These are phyloP conservation scores for Abrostola tripartita DNA, from an alignment of 2,888 invertebrate species.

Conservation along the genomic window DNA sequence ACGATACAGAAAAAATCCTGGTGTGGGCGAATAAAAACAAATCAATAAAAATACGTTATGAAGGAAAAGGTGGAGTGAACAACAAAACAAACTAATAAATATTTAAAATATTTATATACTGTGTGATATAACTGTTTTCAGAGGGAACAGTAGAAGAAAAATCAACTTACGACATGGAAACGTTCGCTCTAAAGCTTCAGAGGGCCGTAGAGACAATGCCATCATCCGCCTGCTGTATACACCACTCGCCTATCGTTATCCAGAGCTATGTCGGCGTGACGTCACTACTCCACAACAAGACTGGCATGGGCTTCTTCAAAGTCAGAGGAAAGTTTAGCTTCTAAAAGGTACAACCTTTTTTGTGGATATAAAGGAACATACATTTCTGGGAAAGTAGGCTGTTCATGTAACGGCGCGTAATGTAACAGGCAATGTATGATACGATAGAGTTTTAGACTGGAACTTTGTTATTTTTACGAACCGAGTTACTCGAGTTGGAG, in stretches of 20 bases:
- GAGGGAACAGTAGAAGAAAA: constrained; percentile 79
- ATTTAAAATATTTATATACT: too few species aligned
- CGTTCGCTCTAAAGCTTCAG: constrained; percentile 88
- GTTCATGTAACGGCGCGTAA: constrained; percentile 1
- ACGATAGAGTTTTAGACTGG: constrained; percentile 32
- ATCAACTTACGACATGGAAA: constrained; percentile 89
- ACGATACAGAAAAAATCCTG: too few species aligned
- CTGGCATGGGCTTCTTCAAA: constrained; percentile 95
- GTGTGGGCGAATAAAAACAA: too few species aligned
- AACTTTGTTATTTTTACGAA: constrained; percentile 41
- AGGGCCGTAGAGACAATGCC: constrained; percentile 84
- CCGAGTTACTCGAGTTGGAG: neutral
- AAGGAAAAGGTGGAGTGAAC: too few species aligned
- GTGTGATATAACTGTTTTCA: constrained; percentile 42
- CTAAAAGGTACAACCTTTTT: constrained; percentile 70
- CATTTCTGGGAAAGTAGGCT: constrained; percentile 7
- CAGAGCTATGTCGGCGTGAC: constrained; percentile 94
- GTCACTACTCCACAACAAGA: constrained; percentile 94
- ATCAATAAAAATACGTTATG: too few species aligned
- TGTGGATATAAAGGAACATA: constrained; percentile 24
- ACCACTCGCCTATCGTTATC: constrained; percentile 91
- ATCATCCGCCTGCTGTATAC: constrained; percentile 86
- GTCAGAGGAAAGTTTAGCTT: constrained; percentile 95
- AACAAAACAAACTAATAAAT: too few species aligned
- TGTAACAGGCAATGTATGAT: constrained; percentile 7